These are phyloP conservation scores for Drosophila fulvimacula DNA, from an alignment of 2,888 invertebrate species.

Conservation along the genomic window DNA sequence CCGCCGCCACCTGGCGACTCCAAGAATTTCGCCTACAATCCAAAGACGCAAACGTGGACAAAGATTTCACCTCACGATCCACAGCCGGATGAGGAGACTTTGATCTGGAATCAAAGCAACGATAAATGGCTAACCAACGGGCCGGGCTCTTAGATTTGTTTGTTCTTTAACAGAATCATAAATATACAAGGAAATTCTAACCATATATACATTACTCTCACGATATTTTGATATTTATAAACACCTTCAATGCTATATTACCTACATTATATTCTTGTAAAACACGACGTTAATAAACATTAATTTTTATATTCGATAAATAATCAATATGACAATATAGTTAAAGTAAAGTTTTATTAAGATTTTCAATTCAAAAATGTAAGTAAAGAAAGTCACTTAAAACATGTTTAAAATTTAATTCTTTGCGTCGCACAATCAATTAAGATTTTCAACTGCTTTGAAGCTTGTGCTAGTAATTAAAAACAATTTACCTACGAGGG, in stretches of 20 bases:
- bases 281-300: neutral
- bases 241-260: neutral
- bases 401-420: neutral
- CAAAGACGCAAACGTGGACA: slow-evolving; percentile 75
- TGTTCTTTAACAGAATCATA: too few relatives aligned
- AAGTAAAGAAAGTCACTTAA: too few relatives aligned
- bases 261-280: neutral
- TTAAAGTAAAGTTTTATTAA: too few relatives aligned
- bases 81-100: slow-evolving; percentile 67
- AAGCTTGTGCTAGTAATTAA: neutral
- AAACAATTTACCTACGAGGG: neutral
- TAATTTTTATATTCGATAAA: neutral
- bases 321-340: neutral
- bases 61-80: slow-evolving; percentile 68
- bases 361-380: neutral
- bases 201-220: neutral
- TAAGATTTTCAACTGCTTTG: neutral
- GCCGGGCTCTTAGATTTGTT: slow-evolving; percentile 22
- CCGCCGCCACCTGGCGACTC: slow-evolving; percentile 68
- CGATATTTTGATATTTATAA: neutral
- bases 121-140: slow-evolving; percentile 82
- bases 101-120: slow-evolving; percentile 83
- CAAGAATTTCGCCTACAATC: slow-evolving; percentile 79
- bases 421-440: neutral
- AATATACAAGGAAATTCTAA: too few relatives aligned